These are phyloP conservation scores for Amphiprion clarkii DNA, from an alignment of 2,797 vertebrate species.

Conservation along the genomic window DNA sequence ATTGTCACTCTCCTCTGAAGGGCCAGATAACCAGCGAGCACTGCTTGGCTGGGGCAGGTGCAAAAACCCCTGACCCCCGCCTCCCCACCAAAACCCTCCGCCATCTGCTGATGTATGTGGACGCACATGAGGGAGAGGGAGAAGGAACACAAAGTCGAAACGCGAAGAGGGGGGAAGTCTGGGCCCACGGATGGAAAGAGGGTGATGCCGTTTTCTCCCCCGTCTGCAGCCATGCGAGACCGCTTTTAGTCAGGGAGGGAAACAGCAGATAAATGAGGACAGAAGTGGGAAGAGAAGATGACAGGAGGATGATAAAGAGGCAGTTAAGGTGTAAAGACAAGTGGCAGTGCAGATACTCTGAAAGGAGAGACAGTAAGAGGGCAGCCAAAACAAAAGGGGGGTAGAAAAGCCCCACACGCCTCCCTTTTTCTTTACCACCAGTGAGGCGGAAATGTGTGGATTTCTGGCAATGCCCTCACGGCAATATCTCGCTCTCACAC, in stretches of 20 bases:
- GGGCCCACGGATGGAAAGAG: conserved; percentile 57
- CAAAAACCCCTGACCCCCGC: conserved; percentile 87
- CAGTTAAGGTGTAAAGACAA: conserved; percentile 3
- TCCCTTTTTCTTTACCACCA: conserved; percentile 10
- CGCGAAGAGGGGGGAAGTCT: conserved; percentile 23
- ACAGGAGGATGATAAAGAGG: conserved; percentile 22
- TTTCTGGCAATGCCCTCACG: conserved; percentile 26
- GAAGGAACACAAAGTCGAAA: conserved; percentile 44
- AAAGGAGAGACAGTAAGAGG: conserved; percentile 3
- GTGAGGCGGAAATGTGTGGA: background rate
- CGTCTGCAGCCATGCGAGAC: conserved; percentile 38
- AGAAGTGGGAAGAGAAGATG: conserved; percentile 14
- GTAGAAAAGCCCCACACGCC: background rate
- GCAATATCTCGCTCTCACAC: background rate
- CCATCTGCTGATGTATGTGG: conserved; percentile 73
- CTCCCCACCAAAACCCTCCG: conserved; percentile 62
- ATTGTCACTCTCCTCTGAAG: conserved; percentile 88
- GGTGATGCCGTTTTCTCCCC: conserved; percentile 55
- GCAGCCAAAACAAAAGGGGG: conserved; percentile 15
- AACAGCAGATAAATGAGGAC: conserved; percentile 23
- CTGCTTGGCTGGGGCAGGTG: conserved; percentile 88
- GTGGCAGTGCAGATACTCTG: background rate
- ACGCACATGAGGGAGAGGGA: conserved; percentile 19
- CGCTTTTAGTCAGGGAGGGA: conserved; percentile 31
- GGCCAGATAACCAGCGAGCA: conserved; percentile 86